phyloP scores from a whole-genome alignment of 2,113 vertebrate species.

The Limanda limanda region DNA sequence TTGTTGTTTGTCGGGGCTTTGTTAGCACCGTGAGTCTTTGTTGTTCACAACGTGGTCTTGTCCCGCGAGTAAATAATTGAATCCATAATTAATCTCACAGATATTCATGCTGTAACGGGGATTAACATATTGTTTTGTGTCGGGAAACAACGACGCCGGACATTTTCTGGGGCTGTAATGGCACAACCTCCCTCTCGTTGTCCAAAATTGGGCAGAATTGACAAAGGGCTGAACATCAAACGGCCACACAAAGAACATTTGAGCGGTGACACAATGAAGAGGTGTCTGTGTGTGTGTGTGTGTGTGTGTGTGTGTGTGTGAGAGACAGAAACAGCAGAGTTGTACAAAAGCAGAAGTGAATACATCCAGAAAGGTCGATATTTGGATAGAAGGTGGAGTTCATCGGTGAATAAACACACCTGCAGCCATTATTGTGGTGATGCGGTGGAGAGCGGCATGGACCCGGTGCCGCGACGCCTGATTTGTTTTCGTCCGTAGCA shows the following conservation, averaged over 20 bases:
- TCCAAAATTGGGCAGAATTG: slow-evolving; percentile 63
- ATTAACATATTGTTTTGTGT: slow-evolving; percentile 78
- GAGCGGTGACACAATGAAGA: background rate
- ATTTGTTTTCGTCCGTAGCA: slow-evolving; percentile 5
- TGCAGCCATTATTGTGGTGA: slow-evolving; percentile 75
- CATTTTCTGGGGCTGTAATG: slow-evolving; percentile 57
- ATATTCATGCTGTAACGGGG: slow-evolving; percentile 61
- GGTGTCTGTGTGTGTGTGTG: too few species aligned
- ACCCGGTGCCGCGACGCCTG: slow-evolving; percentile 54
- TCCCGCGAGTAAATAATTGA: slow-evolving; percentile 61
- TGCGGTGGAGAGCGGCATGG: slow-evolving; percentile 26
- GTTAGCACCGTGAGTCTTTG: slow-evolving; percentile 46
- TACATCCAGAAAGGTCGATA: slow-evolving; percentile 59
- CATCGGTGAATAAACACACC: slow-evolving; percentile 69
- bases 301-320: background rate
- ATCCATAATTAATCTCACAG: slow-evolving; percentile 70
- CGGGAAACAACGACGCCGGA: slow-evolving; percentile 55
- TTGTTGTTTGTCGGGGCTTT: slow-evolving; percentile 51
- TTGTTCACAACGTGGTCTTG: slow-evolving; percentile 47
- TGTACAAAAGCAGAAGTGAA: slow-evolving; percentile 36
- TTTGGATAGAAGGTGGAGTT: slow-evolving; percentile 48
- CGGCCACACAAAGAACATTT: slow-evolving; percentile 41
- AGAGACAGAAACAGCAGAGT: background rate
- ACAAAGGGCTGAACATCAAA: slow-evolving; percentile 73
- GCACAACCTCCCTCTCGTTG: slow-evolving; percentile 34